phyloP scores from a whole-genome alignment of 1,140 invertebrate genomes.

The Trypoxylus dichotomus region DNA sequence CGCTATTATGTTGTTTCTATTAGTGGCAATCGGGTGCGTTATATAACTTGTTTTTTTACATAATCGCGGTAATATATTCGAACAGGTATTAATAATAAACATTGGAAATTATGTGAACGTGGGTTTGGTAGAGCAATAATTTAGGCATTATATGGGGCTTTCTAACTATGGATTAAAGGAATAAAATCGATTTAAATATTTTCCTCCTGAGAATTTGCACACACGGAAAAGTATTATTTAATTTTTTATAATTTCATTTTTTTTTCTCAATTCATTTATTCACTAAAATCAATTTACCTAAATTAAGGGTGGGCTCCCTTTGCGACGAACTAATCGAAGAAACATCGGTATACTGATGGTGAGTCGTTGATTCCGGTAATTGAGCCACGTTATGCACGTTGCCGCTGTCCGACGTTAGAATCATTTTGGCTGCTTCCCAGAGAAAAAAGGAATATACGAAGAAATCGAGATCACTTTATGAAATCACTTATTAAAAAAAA shows the following conservation, averaged over 20 bases:
- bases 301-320: conserved; percentile 50
- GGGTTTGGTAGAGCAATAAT: no score
- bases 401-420: conserved; percentile 50
- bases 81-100: not conserved
- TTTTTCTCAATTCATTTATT: no score
- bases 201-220: no score
- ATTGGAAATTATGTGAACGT: no score
- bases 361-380: conserved; percentile 44
- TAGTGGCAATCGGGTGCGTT: no score
- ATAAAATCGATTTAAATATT: no score
- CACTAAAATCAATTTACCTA: conserved; percentile 47
- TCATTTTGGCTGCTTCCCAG: conserved; percentile 42
- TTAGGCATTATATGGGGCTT: no score
- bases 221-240: no score
- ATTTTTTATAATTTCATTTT: not conserved
- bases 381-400: conserved; percentile 44
- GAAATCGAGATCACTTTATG: not conserved
- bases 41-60: no score
- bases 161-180: no score
- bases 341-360: conserved; percentile 37
- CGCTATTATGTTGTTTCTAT: not conserved
- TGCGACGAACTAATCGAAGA: conserved; percentile 34
- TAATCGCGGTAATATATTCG: not conserved
- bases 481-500: not conserved
- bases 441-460: not conserved